These are phyloP conservation scores for Falco novaeseelandiae DNA, from an alignment of 2,797 vertebrate species.

Conservation along the genomic window DNA sequence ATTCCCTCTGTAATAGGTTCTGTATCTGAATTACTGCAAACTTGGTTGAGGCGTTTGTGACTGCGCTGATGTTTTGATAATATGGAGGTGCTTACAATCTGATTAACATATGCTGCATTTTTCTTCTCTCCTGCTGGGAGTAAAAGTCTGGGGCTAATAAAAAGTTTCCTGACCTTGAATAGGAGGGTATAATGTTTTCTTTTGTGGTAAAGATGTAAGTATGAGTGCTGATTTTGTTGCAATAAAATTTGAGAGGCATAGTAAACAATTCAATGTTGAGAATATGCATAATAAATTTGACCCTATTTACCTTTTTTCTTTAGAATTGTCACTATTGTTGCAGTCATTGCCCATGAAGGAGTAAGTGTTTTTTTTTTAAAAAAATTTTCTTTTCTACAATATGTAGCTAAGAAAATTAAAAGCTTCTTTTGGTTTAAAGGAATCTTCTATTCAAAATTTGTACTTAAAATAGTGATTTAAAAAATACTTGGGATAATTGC, in stretches of 20 bases:
- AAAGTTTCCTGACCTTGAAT: conserved; percentile 6
- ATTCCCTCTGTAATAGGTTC: not conserved
- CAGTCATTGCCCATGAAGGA: not conserved
- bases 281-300: not conserved
- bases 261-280: not conserved
- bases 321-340: not conserved
- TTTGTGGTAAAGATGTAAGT: not conserved
- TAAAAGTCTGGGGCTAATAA: conserved; percentile 35
- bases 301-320: not conserved
- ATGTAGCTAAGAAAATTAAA: not conserved
- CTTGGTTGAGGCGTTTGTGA: not conserved
- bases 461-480: not conserved
- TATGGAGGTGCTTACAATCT: not conserved
- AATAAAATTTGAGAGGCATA: not conserved
- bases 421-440: not conserved
- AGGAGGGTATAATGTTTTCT: not conserved
- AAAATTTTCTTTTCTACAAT: not conserved
- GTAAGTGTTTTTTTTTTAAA: not conserved
- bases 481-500: not conserved
- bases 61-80: not conserved
- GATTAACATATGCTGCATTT: not conserved
- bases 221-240: not conserved
- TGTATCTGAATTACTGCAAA: not conserved
- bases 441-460: not conserved
- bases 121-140: not conserved